These are phyloP conservation scores for Micoletzkya japonica DNA, from an alignment of 2,888 invertebrate genomes.

Conservation along the genomic window DNA sequence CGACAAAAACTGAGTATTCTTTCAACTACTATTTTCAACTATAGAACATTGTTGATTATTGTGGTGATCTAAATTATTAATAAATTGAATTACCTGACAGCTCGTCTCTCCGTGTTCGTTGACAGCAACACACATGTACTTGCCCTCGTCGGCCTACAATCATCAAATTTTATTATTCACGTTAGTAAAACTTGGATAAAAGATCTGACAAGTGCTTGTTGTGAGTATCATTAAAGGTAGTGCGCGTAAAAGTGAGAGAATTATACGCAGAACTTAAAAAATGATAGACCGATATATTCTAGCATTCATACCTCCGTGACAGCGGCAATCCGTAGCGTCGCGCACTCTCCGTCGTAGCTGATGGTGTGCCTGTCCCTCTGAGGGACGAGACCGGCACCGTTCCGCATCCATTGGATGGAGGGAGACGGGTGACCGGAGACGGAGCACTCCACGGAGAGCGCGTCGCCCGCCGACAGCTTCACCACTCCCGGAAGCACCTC, in stretches of 20 bases:
- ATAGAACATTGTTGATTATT: too few relatives aligned
- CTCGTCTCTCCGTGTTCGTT: constrained; percentile 79
- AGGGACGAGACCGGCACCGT: constrained; percentile 52
- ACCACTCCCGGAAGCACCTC: constrained; percentile 20
- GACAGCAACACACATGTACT: constrained; percentile 75
- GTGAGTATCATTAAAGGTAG: background rate
- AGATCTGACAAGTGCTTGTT: background rate
- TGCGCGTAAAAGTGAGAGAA: background rate
- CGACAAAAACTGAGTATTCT: too few relatives aligned
- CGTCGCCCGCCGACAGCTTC: constrained; percentile 41
- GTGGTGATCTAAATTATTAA: background rate
- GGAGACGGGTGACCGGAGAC: constrained; percentile 59
- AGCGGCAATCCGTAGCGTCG: constrained; percentile 52
- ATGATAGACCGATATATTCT: too few relatives aligned
- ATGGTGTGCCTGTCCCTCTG: constrained; percentile 45
- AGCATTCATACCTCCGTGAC: constrained; percentile 27
- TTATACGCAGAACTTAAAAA: background rate
- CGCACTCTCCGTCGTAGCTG: constrained; percentile 62
- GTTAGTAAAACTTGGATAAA: background rate
- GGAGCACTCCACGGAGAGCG: constrained; percentile 59
- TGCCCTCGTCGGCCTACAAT: constrained; percentile 68
- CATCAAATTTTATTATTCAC: background rate
- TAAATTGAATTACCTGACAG: constrained; percentile 67
- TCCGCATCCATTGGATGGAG: constrained; percentile 55
- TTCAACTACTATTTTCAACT: too few relatives aligned